phyloP scores from a whole-genome alignment of 2,888 invertebrate genomes.

The Ectobius pallidus region DNA sequence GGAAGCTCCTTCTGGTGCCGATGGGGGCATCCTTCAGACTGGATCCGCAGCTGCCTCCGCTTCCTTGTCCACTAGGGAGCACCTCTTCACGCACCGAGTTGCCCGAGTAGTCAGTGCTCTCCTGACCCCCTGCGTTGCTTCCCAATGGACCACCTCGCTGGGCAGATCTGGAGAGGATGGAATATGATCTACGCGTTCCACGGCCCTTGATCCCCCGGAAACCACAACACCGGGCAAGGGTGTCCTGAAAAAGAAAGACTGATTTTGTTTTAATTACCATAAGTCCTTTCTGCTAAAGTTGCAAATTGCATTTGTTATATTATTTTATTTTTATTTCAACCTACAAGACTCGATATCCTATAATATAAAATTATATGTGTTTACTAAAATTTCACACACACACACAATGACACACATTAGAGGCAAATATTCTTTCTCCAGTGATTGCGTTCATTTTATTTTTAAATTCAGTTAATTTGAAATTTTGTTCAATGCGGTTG shows the following conservation, averaged over 20 bases:
- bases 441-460: no score
- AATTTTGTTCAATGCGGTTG: no score
- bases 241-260: slow-evolving; percentile 60
- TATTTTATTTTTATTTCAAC: no score
- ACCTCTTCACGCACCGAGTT: slow-evolving; percentile 32
- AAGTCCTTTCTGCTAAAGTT: neutral
- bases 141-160: slow-evolving; percentile 47
- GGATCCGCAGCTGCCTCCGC: neutral
- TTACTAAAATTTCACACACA: no score
- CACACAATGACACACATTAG: no score
- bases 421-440: no score
- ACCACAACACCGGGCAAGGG: slow-evolving; percentile 58
- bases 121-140: slow-evolving; percentile 53
- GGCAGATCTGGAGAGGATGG: slow-evolving; percentile 62
- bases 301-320: no score
- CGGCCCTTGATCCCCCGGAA: slow-evolving; percentile 44
- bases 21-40: neutral
- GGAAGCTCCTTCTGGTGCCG: neutral
- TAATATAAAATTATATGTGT: no score
- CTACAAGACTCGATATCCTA: no score
- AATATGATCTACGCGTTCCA: slow-evolving; percentile 63
- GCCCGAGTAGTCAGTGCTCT: slow-evolving; percentile 36
- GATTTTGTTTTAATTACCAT: slow-evolving; percentile 23
- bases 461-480: no score
- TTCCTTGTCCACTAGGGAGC: neutral